phyloP scores from a whole-genome alignment of 2,888 invertebrate species.

The Cinara cedri region DNA sequence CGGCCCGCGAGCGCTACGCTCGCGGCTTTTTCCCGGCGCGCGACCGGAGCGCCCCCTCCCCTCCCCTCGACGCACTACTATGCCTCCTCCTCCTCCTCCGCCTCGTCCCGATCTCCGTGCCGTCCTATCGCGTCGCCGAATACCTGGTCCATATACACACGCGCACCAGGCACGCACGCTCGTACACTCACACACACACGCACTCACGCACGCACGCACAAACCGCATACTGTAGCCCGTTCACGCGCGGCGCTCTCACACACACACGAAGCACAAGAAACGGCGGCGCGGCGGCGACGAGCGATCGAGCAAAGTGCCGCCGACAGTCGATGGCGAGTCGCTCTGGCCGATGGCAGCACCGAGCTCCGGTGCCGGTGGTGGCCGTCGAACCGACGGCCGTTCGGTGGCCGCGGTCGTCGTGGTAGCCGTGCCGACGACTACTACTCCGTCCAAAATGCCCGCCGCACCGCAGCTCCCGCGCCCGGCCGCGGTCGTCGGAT shows the following conservation, averaged over 20 bases:
- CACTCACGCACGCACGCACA: neutral
- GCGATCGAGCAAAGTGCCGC: constrained; percentile 57
- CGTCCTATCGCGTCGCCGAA: constrained; percentile 61
- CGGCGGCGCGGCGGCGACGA: constrained; percentile 62
- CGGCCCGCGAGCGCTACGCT: neutral
- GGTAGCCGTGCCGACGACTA: constrained; percentile 39
- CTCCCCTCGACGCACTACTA: neutral
- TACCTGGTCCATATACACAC: constrained; percentile 43
- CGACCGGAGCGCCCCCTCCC: constrained; percentile 16
- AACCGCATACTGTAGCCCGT: neutral
- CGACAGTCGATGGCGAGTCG: constrained; percentile 55
- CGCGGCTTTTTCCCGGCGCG: constrained; percentile 6
- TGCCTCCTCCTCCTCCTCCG: neutral
- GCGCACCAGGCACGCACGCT: constrained; percentile 1
- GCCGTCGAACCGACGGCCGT: constrained; percentile 35
- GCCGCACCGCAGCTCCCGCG: constrained; percentile 48
- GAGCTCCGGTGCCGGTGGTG: constrained; percentile 52
- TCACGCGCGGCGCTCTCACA: neutral
- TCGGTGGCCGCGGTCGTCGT: constrained; percentile 55
- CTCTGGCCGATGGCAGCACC: constrained; percentile 55
- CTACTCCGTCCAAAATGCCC: constrained; percentile 29
- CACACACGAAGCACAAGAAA: neutral
- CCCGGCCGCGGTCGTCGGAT: neutral
- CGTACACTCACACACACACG: neutral
- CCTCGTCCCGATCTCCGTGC: neutral